Evolutionary conservation across 2,113 vertebrate genomes (phyloP), one percentile per base, ranked within the genome.

Genomic region (Cromileptes altivelis): DNA sequence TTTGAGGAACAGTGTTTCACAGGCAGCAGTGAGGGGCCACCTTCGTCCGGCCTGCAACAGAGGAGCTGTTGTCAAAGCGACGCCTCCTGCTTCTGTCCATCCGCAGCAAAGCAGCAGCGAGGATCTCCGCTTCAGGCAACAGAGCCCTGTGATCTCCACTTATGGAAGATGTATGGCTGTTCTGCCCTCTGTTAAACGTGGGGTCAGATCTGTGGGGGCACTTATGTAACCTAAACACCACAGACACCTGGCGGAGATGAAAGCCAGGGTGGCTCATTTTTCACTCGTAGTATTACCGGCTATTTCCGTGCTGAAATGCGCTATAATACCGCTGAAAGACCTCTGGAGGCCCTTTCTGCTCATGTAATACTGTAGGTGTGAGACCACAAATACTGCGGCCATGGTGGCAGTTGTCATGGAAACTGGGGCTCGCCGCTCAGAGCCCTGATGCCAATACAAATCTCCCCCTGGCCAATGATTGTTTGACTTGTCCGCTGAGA

Each of bases 171-270:
- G 80, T 87, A 89, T 74, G 80, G 78, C 75, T 40, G 33, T 67
- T 69, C 57, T 71, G 79, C 57, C 80, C 78, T 70, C 71, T 75
- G 78, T 70, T 63, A 63, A 87, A 75, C 67, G 71, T 12, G 58
- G 52, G 83, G 85, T 81, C 81, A 77, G 69, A 64, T 70, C 90
- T 82, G 79, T 75, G 12, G 81, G 87, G 87, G 49, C 50, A 6
- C 81, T 90, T 84, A 52, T 78, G 86, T 74, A 92, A 92, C 55
- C 72, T n/a, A 76, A 75, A 81, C 86, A 81, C 74, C 82, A 85
- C 82, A 82, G 70, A 82, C 90, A 90, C 88, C 91, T 90, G 91
- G 83, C 47, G 6, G 81, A 89, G 90, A 91, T 88, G 76, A 93
- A 92, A 86, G 88, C 57, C 6, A 1, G 12, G 42, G 42, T 21